These are phyloP conservation scores for Magallana nippona DNA, from an alignment of 2,888 invertebrate species.

Conservation along the genomic window DNA sequence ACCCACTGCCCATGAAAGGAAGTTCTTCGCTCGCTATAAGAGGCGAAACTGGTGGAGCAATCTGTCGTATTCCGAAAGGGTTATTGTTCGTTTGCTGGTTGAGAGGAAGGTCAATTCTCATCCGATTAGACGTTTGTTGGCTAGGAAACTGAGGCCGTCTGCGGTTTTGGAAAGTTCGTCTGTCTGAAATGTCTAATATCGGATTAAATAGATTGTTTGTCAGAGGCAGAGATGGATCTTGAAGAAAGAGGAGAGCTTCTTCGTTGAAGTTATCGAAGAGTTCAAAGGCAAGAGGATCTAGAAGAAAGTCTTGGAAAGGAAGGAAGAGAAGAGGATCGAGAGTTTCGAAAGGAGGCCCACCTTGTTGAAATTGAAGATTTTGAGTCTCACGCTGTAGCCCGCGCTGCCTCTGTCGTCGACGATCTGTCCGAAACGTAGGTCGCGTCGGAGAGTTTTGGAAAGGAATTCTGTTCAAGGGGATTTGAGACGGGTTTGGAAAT, in stretches of 20 bases:
- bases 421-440: background rate
- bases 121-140: background rate
- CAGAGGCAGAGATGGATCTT: background rate
- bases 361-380: background rate
- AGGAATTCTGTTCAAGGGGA: background rate
- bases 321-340: conserved; percentile 23
- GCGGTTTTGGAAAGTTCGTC: background rate
- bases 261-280: conserved; percentile 26
- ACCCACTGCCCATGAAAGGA: conserved; percentile 18
- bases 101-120: background rate
- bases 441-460: background rate
- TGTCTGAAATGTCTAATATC: conserved; percentile 25
- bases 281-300: conserved; percentile 20
- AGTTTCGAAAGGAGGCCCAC: conserved; percentile 14
- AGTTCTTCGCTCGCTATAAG: background rate
- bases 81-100: background rate
- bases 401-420: background rate
- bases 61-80: conserved; percentile 7
- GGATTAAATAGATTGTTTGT: conserved; percentile 27
- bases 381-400: background rate
- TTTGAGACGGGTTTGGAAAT: background rate
- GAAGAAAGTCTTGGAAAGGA: conserved; percentile 9
- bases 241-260: conserved; percentile 12
- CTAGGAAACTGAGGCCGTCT: background rate
- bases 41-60: conserved; percentile 4